These are phyloP conservation scores for Larimichthys crocea DNA, from an alignment of 2,113 vertebrate genomes.

Conservation along the genomic window DNA sequence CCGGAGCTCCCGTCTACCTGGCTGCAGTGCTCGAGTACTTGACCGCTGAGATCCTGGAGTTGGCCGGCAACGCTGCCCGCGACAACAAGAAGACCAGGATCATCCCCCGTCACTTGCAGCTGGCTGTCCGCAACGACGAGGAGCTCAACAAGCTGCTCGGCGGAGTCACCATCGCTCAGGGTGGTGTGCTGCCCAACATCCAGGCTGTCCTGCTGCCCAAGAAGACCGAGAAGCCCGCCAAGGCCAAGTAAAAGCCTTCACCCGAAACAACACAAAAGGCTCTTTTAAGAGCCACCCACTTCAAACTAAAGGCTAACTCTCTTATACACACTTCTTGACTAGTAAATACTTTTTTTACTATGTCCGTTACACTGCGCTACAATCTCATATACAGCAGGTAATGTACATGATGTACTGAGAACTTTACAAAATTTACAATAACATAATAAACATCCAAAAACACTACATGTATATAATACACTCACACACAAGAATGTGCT, in stretches of 20 bases:
- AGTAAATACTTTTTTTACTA: no score
- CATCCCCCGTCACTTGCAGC: neutral
- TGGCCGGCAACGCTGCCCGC: neutral
- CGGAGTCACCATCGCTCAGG: neutral
- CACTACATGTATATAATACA: no score
- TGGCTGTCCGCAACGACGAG: neutral
- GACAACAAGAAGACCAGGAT: neutral
- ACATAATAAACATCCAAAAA: no score
- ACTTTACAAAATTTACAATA: no score
- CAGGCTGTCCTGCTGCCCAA: neutral
- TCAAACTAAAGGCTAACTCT: neutral
- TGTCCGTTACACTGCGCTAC: no score
- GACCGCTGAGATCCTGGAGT: neutral
- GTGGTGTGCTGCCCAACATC: neutral
- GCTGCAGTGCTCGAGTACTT: neutral
- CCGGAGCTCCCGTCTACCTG: neutral
- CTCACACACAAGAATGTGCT: no score
- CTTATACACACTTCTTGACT: no score
- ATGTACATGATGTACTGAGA: no score
- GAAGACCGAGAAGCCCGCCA: neutral
- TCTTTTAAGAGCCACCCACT: neutral
- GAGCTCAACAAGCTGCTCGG: neutral
- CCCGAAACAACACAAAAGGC: neutral
- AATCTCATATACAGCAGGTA: no score
- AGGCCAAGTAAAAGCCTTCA: no score